A percentile compares a stretch with the other conserved stretches of the same genome.
Conservation (phyloP, 2,797 vertebrate species). For the Distichodus sexfasciatus region DNA sequence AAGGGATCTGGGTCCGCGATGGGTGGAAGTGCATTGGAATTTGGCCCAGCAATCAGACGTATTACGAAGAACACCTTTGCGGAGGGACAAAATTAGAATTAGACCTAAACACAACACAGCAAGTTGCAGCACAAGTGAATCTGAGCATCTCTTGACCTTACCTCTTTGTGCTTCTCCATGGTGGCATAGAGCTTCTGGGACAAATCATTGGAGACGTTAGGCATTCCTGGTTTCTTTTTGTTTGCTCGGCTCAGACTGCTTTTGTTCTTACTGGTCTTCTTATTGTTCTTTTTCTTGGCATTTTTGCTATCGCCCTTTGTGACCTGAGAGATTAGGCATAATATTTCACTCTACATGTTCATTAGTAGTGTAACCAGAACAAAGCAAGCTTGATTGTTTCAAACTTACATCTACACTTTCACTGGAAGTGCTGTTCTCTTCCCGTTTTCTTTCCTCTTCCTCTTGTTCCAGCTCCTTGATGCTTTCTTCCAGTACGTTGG, state of each 20-base stretch:
- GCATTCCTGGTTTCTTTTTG: slow-evolving; percentile 98
- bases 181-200: slow-evolving; percentile 97
- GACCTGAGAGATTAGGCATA: slow-evolving; percentile 68
- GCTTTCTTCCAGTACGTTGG: slow-evolving; percentile 97
- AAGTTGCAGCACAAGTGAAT: background rate
- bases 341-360: background rate
- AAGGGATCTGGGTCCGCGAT: slow-evolving; percentile 86
- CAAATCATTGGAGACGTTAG: slow-evolving; percentile 94
- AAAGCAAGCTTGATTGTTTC: background rate
- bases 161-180: slow-evolving; percentile 99
- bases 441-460: slow-evolving; percentile 94
- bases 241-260: slow-evolving; percentile 91
- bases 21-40: slow-evolving; percentile 90
- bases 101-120: background rate
- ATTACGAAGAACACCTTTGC: slow-evolving; percentile 99
- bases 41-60: slow-evolving; percentile 87
- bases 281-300: slow-evolving; percentile 82
- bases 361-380: background rate
- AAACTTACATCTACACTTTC: slow-evolving; percentile 85
- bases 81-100: background rate
- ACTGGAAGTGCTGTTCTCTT: slow-evolving; percentile 93
- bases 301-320: slow-evolving; percentile 90
- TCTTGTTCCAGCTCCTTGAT: slow-evolving; percentile 98
- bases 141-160: slow-evolving; percentile 47
- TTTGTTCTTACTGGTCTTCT: slow-evolving; percentile 82